These are phyloP conservation scores for Malthinus flaveolus DNA, from an alignment of 2,888 invertebrate species.

Conservation along the genomic window DNA sequence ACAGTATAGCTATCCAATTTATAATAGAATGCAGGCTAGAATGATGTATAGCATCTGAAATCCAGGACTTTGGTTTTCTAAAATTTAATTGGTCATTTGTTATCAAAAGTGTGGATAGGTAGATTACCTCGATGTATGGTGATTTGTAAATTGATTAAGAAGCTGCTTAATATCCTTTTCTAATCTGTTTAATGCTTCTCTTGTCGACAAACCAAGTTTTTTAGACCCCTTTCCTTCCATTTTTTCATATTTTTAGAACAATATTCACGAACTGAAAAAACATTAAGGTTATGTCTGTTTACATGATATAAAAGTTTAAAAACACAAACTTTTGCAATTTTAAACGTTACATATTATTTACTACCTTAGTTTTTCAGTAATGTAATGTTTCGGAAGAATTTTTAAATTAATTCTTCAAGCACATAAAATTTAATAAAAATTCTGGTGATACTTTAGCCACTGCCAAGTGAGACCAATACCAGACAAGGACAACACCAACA, in stretches of 20 bases:
- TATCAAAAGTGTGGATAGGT: neutral
- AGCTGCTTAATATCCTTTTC: slow-evolving; percentile 70
- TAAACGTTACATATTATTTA: no score
- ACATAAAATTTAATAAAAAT: no score
- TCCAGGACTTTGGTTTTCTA: slow-evolving; percentile 57
- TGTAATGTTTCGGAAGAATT: no score
- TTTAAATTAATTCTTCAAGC: no score
- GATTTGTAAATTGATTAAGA: slow-evolving; percentile 63
- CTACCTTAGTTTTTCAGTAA: no score
- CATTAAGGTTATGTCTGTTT: no score
- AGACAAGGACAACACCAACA: no score
- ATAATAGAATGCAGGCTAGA: slow-evolving; percentile 65
- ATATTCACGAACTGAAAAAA: no score
- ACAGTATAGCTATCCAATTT: slow-evolving; percentile 67
- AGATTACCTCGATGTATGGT: slow-evolving; percentile 57
- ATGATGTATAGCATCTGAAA: slow-evolving; percentile 59
- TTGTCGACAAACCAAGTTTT: slow-evolving; percentile 64
- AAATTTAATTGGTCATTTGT: slow-evolving; percentile 33
- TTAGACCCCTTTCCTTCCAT: slow-evolving; percentile 11
- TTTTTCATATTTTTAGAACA: slow-evolving; percentile 5
- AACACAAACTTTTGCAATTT: no score
- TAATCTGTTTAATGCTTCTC: slow-evolving; percentile 69
- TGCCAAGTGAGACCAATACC: no score
- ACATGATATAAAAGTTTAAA: no score
- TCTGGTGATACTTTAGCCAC: no score